Evolutionary conservation across 37 sponge, comb jelly and placozoan species (phyloP).

Genomic region (Cladorhizidae sp.): DNA sequence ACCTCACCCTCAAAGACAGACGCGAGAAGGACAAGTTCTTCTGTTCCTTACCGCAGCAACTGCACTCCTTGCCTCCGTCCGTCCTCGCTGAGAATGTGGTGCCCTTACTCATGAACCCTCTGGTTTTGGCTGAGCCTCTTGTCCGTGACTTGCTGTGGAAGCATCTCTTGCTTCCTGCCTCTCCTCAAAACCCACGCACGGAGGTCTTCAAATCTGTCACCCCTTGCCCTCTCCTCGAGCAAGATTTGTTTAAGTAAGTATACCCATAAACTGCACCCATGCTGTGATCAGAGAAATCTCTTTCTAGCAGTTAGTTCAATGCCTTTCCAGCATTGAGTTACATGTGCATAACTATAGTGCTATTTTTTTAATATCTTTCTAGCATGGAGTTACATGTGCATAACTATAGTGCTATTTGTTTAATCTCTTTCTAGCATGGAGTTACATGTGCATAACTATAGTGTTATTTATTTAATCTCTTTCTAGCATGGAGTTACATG

Average conservation of each 20-base stretch:
- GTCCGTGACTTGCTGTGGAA: conserved; percentile 37
- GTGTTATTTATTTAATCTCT: too few species aligned
- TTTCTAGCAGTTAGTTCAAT: too few species aligned
- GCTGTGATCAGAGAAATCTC: background rate
- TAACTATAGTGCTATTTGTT: too few species aligned
- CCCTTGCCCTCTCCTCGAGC: conserved; percentile 30
- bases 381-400: too few species aligned
- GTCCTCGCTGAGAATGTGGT: conserved; percentile 54
- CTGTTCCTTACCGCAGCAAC: background rate
- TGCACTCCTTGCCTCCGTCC: conserved; percentile 37
- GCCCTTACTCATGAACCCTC: conserved; percentile 51
- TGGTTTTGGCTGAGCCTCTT: conserved; percentile 51
- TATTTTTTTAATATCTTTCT: too few species aligned
- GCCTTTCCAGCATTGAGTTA: too few species aligned
- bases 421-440: too few species aligned
- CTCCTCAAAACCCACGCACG: conserved; percentile 1
- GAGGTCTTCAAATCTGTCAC: conserved; percentile 4
- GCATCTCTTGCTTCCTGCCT: conserved; percentile 41
- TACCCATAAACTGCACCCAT: background rate
- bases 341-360: too few species aligned
- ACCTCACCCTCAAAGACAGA: conserved; percentile 51
- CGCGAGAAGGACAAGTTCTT: conserved; percentile 59
- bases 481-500: too few species aligned
- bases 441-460: too few species aligned
- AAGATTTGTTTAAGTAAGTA: conserved; percentile 44